Percentiles rank a stretch among this genome's conserved stretches.
Evolutionary conservation across 1,140 invertebrate genomes (phyloP).

Genomic region (Hestina assimilis): DNA sequence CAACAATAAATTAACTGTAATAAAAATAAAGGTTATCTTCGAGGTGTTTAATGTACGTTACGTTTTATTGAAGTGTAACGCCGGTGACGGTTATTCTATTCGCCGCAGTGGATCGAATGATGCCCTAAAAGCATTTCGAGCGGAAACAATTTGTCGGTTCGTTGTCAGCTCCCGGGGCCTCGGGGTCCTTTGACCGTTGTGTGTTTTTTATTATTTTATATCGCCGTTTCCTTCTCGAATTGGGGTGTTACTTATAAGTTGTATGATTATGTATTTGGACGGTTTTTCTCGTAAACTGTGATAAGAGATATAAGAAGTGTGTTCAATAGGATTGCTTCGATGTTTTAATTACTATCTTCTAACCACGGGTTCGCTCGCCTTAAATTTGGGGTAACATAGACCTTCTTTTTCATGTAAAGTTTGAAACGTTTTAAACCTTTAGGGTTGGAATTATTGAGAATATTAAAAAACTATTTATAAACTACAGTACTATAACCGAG

Average conservation of each 20-base stretch:
- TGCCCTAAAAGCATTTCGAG: conserved; percentile 21
- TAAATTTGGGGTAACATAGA: no score
- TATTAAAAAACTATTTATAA: no score
- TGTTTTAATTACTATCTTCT: no score
- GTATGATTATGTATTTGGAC: neutral
- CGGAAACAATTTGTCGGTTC: conserved; percentile 25
- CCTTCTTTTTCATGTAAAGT: no score
- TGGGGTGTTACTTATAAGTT: neutral
- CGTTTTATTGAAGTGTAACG: neutral
- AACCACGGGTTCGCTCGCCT: no score
- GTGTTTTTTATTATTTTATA: neutral
- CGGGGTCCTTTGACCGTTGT: neutral
- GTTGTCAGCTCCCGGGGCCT: conserved; percentile 12
- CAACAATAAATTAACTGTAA: no score
- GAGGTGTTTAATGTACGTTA: neutral
- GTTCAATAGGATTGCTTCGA: no score
- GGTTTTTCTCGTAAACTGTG: neutral
- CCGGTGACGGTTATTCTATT: conserved; percentile 15
- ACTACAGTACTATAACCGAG: no score
- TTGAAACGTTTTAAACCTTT: no score
- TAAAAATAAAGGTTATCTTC: neutral
- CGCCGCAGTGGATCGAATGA: conserved; percentile 13
- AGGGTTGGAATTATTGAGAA: no score
- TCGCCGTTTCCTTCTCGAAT: neutral
- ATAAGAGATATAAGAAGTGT: neutral